Conservation (phyloP, 1,140 invertebrate genomes). For the Prorops nasuta region DNA sequence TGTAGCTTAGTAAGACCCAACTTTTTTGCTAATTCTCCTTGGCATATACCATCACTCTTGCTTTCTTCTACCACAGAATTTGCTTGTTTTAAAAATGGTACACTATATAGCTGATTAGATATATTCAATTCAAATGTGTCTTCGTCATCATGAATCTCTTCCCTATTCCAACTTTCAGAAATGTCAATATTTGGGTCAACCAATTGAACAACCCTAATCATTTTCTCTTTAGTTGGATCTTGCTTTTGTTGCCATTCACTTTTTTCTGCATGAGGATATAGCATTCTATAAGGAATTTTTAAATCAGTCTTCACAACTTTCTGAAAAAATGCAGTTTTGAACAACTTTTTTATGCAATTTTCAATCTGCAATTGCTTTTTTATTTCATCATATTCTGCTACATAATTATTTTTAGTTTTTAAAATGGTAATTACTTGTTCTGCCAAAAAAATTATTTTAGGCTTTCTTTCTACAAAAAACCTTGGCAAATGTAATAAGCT, state of each 20-base stretch:
- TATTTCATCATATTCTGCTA: slow-evolving; percentile 58
- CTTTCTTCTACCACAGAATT: slow-evolving; percentile 51
- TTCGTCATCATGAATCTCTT: slow-evolving; percentile 57
- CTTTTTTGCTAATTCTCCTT: slow-evolving; percentile 48
- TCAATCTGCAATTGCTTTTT: slow-evolving; percentile 51
- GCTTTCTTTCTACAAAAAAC: slow-evolving; percentile 62
- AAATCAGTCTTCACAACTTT: slow-evolving; percentile 52
- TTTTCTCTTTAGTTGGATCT: slow-evolving; percentile 53
- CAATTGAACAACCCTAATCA: slow-evolving; percentile 57
- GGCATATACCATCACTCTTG: slow-evolving; percentile 53
- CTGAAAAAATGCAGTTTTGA: slow-evolving; percentile 53
- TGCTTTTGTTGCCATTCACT: slow-evolving; percentile 60
- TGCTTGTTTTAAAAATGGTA: slow-evolving; percentile 55
- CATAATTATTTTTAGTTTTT: slow-evolving; percentile 56
- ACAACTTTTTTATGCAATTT: slow-evolving; percentile 55
- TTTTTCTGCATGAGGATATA: slow-evolving; percentile 61
- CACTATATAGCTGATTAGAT: slow-evolving; percentile 39
- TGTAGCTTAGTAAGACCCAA: slow-evolving; percentile 59
- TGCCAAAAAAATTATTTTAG: slow-evolving; percentile 58
- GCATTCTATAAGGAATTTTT: slow-evolving; percentile 57
- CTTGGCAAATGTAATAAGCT: slow-evolving; percentile 62
- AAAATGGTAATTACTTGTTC: slow-evolving; percentile 61
- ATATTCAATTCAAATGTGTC: slow-evolving; percentile 52
- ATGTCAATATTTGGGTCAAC: slow-evolving; percentile 55
- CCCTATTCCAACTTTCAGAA: slow-evolving; percentile 51